Evolutionary conservation across 2,888 invertebrate genomes (phyloP).

Genomic region (Oxystoma pomonae): DNA sequence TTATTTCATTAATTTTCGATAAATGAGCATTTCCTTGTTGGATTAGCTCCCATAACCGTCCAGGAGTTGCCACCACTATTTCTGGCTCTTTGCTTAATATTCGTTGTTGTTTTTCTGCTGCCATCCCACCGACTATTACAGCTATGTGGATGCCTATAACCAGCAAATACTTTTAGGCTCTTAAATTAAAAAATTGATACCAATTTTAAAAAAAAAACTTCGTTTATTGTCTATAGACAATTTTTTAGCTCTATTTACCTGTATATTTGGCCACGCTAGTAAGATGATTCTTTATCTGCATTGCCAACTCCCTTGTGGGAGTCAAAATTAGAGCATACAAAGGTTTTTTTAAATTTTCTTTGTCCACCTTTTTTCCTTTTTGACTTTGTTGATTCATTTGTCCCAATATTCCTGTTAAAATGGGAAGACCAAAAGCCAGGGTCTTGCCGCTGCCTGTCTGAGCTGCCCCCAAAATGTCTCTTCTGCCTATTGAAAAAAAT

Average conservation of each 20-base stretch:
- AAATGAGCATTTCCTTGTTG: constrained; percentile 74
- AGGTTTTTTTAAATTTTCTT: constrained; percentile 42
- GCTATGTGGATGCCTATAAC: constrained; percentile 66
- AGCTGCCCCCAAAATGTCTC: constrained; percentile 96
- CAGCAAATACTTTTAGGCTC: too few species aligned
- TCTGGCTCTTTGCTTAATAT: constrained; percentile 80
- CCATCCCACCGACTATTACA: constrained; percentile 91
- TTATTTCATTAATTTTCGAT: constrained; percentile 64
- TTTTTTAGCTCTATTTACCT: too few species aligned
- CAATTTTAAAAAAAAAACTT: too few species aligned
- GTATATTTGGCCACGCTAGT: constrained; percentile 76
- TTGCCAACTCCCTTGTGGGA: constrained; percentile 93
- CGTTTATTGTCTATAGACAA: too few species aligned
- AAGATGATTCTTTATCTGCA: constrained; percentile 89
- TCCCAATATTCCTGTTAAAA: constrained; percentile 79
- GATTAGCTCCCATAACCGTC: constrained; percentile 92
- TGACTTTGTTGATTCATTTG: constrained; percentile 38
- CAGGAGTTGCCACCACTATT: constrained; percentile 95
- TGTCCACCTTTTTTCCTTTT: constrained; percentile 9
- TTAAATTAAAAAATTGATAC: constrained; percentile 12
- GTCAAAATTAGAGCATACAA: constrained; percentile 85
- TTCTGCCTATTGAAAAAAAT: constrained; percentile 51
- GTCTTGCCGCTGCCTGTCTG: constrained; percentile 99
- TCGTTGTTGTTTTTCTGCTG: constrained; percentile 89
- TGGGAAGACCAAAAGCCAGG: constrained; percentile 93